Percentiles rank a stretch among this genome's conserved stretches.
Conservation (phyloP, 2,888 invertebrate species). For the Dusona sp. region DNA sequence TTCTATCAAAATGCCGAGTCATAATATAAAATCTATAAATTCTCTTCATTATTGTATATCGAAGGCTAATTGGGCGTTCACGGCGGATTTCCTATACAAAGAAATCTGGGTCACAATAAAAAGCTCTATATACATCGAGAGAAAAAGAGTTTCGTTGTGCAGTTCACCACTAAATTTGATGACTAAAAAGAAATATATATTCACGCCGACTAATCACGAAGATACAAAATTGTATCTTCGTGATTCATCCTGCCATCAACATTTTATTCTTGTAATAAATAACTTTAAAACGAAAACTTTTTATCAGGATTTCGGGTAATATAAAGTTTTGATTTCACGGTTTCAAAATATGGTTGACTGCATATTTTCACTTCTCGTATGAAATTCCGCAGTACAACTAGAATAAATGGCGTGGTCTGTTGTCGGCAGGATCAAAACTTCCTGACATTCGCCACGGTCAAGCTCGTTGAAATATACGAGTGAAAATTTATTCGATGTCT, state of each 20-base stretch:
- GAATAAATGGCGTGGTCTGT: conserved; percentile 1
- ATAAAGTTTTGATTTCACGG: not conserved
- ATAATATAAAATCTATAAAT: conserved; percentile 9
- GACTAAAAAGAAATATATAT: not conserved
- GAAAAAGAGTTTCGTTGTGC: not conserved
- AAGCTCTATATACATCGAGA: not conserved
- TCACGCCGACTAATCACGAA: not conserved
- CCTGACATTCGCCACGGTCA: not conserved
- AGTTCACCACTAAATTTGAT: not conserved
- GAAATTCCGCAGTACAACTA: not conserved
- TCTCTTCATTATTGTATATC: not conserved
- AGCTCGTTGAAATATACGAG: not conserved
- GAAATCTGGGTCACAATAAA: not conserved
- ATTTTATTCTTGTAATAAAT: not conserved
- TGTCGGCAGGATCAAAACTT: not conserved
- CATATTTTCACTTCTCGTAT: not conserved
- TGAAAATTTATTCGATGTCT: not conserved
- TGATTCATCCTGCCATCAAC: not conserved
- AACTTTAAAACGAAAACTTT: not conserved
- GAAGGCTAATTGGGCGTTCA: not conserved
- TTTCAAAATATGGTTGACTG: not conserved
- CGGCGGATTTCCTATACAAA: not conserved
- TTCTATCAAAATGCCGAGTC: not conserved
- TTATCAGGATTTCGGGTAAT: not conserved
- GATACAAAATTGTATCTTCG: not conserved